phyloP scores from a whole-genome alignment of 2,888 invertebrate species.

The Candidula unifasciata region DNA sequence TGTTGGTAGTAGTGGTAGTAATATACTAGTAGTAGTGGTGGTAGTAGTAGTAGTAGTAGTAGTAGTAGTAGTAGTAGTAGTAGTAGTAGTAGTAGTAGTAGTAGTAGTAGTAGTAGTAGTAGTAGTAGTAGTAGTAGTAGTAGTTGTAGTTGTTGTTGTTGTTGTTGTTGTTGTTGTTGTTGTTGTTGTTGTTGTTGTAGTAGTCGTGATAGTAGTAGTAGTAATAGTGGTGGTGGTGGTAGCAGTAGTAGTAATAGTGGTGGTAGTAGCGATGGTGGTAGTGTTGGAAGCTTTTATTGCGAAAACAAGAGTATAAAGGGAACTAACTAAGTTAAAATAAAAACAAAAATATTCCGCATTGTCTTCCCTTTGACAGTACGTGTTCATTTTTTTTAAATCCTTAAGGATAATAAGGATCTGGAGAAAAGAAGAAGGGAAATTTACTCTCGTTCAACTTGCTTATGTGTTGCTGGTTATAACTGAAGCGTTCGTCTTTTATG shows the following conservation, averaged over 20 bases:
- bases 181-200: conserved; percentile 5
- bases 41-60: conserved; percentile 36
- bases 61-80: background rate
- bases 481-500: too few relatives aligned
- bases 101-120: conserved; percentile 29
- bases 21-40: too few relatives aligned
- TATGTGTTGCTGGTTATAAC: too few relatives aligned
- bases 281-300: background rate
- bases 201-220: background rate
- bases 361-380: too few relatives aligned
- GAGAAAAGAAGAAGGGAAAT: too few relatives aligned
- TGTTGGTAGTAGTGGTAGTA: too few relatives aligned
- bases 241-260: conserved; percentile 14
- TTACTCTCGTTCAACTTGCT: too few relatives aligned
- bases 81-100: conserved; percentile 11
- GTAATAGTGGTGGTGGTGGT: background rate
- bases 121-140: conserved; percentile 3
- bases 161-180: conserved; percentile 27
- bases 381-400: too few relatives aligned
- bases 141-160: background rate
- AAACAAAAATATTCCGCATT: too few relatives aligned
- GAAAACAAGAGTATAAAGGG: too few relatives aligned
- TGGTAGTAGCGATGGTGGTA: conserved; percentile 5
- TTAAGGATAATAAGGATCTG: too few relatives aligned
- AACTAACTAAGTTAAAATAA: too few relatives aligned